Evolutionary conservation across 2,888 invertebrate genomes (phyloP).

Genomic region (Seira musarum): DNA sequence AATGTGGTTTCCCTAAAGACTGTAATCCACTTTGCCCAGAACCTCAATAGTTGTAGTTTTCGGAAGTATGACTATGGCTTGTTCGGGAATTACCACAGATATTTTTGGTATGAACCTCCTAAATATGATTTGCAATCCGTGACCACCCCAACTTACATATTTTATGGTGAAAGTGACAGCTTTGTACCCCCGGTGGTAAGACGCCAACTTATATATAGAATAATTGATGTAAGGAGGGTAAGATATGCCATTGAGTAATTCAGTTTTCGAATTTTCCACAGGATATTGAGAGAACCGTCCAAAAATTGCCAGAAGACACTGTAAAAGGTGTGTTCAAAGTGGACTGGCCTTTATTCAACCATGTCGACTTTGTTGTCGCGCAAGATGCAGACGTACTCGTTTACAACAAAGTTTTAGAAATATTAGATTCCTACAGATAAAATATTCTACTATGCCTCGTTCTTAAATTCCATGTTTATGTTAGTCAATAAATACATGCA

Average conservation of each 20-base stretch:
- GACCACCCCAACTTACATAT: constrained; percentile 33
- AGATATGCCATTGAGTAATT: background rate
- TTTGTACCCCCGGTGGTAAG: constrained; percentile 38
- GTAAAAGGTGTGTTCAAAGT: constrained; percentile 22
- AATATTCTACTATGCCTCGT: too few relatives aligned
- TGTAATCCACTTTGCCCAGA: constrained; percentile 44
- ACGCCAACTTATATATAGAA: background rate
- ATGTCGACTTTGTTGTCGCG: constrained; percentile 35
- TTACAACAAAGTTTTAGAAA: constrained; percentile 27
- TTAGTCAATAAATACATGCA: too few relatives aligned
- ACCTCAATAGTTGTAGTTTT: constrained; percentile 31
- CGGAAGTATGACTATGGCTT: constrained; percentile 40
- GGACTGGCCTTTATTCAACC: constrained; percentile 27
- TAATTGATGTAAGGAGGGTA: background rate
- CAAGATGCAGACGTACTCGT: constrained; percentile 47
- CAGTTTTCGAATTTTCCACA: background rate
- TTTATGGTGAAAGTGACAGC: constrained; percentile 34
- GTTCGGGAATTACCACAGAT: constrained; percentile 30
- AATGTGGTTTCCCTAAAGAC: constrained; percentile 25
- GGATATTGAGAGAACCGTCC: constrained; percentile 23
- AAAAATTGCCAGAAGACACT: constrained; percentile 7
- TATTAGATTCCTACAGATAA: constrained; percentile 20
- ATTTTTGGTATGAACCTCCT: constrained; percentile 28
- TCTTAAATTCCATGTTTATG: too few relatives aligned
- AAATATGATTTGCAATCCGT: constrained; percentile 21